These are phyloP conservation scores for Anneissia japonica DNA, from an alignment of 35 echinoderm and acorn worm genomes.

Conservation along the genomic window DNA sequence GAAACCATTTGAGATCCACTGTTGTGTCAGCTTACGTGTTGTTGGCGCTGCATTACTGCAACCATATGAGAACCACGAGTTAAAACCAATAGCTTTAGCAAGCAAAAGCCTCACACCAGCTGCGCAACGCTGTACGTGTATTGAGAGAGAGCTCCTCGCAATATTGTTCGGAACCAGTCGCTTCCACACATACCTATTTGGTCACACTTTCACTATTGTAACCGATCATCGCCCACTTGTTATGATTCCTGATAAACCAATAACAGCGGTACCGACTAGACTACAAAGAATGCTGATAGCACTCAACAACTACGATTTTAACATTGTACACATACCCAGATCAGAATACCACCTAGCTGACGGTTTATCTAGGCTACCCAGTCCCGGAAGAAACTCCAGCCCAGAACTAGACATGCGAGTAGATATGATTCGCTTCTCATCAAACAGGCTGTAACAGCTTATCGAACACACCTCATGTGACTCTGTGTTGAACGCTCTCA, in stretches of 20 bases:
- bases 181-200: conserved; percentile 19
- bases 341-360: conserved; percentile 13
- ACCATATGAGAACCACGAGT: neutral
- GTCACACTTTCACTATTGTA: neutral
- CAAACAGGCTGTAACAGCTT: neutral
- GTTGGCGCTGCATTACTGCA: conserved; percentile 24
- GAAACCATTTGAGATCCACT: conserved; percentile 15
- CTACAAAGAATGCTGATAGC: neutral
- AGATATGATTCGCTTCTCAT: conserved; percentile 26
- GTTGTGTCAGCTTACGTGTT: conserved; percentile 23
- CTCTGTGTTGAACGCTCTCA: neutral
- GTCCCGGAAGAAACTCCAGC: neutral
- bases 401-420: conserved; percentile 26
- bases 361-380: conserved; percentile 13
- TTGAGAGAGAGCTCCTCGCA: conserved; percentile 23
- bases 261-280: conserved; percentile 16
- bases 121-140: conserved; percentile 26
- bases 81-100: conserved; percentile 29
- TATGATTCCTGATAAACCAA: conserved; percentile 21
- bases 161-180: conserved; percentile 21
- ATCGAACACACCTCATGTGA: conserved; percentile 8
- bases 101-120: conserved; percentile 30
- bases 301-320: conserved; percentile 16
- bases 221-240: conserved; percentile 29
- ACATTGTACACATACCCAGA: neutral